Evolutionary conservation across 2,113 vertebrate species (phyloP), one percentile per base, ranked within the genome.

Genomic region (Triplophysa rosa): DNA sequence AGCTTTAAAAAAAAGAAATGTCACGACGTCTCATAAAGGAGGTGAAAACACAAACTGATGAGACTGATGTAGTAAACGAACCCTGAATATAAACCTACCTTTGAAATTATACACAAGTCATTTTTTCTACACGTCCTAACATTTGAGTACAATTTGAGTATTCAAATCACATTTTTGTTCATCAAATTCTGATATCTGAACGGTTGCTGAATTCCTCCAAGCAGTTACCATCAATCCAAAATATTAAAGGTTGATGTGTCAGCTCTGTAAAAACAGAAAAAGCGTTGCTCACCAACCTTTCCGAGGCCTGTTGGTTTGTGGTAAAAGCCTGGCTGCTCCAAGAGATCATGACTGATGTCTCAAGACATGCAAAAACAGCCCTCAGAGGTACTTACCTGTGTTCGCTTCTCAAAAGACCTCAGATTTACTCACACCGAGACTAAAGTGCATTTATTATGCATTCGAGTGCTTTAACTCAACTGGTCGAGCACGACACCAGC

Each of bases 61-160:
- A 86, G 90, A 92, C 91, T 88, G 84, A 88, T 82, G 83, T 82
- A 82, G 87, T 91, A 88, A 90, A 89, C 87, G 94, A 90, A 89
- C 86, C 92, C 94, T 89, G 82, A 93, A 92, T 87, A 89, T 92
- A 93, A 82, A 97, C 95, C 95, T 98, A 98, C 95, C 96, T 97
- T 90, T 80, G 33, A 26, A 69, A 83, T 21, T 65, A 42, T 33
- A 76, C 7, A 23, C 16, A n/a, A 26, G 14, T 49, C 0, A 19
- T 19, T 63, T n/a, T 63, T 13, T 33, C 59, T 19, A 49, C 17
- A 75, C 17, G 24, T 14, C 49, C 14, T 14, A 52, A 52, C 49
- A 49, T 49, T 14, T 14, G 12, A 47, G 45, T 14, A 47, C 11
- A 52, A 5, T 4, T 52, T 52, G 3, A 52, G 49, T 16, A 49